phyloP scores from a whole-genome alignment of 2,797 vertebrate species.

The Aphelocoma californica region DNA sequence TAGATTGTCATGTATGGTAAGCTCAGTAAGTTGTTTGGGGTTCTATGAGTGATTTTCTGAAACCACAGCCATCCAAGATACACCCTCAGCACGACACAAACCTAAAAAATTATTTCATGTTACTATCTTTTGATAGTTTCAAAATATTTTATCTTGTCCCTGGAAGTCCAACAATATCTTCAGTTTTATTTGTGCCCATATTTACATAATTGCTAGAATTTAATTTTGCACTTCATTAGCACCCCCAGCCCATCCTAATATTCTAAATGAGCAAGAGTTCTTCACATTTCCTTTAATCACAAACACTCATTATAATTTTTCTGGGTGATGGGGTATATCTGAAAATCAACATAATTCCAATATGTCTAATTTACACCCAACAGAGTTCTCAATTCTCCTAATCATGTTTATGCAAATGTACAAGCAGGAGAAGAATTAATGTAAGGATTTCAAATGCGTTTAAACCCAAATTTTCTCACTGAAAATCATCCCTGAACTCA shows the following conservation, averaged over 20 bases:
- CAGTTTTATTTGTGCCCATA: neutral
- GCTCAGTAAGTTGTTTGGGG: accelerated
- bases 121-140: neutral
- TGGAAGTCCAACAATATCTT: neutral
- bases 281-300: constrained; percentile 1
- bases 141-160: neutral
- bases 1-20: neutral
- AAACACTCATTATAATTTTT: neutral
- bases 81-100: accelerated
- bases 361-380: neutral
- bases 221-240: constrained; percentile 1
- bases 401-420: neutral
- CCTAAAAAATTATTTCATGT: accelerated
- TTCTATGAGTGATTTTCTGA: neutral
- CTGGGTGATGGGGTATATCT: neutral
- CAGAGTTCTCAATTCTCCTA: neutral
- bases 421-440: neutral
- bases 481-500: neutral
- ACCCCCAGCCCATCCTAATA: neutral
- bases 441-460: neutral
- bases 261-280: neutral
- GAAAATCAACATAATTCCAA: neutral
- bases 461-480: neutral
- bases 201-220: neutral
- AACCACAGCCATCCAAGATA: neutral